Base-by-base conservation (phyloP, 64 coral and sea anemone species). In the Montipora foliosa region DNA sequence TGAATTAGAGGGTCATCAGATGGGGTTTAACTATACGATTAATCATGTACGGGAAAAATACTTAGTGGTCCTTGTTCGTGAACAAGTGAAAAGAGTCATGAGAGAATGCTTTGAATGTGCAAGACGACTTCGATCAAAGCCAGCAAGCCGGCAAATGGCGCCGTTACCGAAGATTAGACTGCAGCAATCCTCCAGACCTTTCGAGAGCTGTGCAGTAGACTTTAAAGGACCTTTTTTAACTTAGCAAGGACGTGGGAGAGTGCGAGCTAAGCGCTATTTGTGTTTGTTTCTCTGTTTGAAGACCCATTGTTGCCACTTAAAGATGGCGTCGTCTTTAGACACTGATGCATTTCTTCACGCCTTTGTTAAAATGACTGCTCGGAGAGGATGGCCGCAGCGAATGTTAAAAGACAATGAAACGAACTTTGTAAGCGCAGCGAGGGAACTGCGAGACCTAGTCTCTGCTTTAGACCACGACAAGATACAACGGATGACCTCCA, bases 211-310 rank as follows among this genome's bases (percentile, higher is more conserved):
- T 13, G 87, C 73, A 52, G 55, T 74, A 4, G 88, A 93, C 13
- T 93, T 96, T 47, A 62, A 17, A 37, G 87, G 91, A 81, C 89
- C 89, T 6, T 88, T 70, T 52, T 60, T 75, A 8, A 80, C 83
- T 19, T 11, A 81, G 45, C 87, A 89, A 49, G 92, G 78, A 13
- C 58, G 87, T 44, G 71, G 81, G 7, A 69, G 86, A 55, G 16
- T 75, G 7, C 75, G 68, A 5, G 12, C 71, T 1, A 95, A 95
- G 72, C 59, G 81, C 24, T 95, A 95, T 57, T 52, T 91, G 60
- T 91, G 94, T 81, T 59, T 95, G 14, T 95, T 95, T 60, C 0
- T 91, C 51, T 95, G 89, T 29, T 29, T 95, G 51, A 89, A 91
- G 47, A 91, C 94, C 0, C 89, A 85, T 55, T 95, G 94, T 46